These are phyloP conservation scores for Scaptomyza hsui DNA, from an alignment of 1,140 invertebrate genomes.

Conservation along the genomic window DNA sequence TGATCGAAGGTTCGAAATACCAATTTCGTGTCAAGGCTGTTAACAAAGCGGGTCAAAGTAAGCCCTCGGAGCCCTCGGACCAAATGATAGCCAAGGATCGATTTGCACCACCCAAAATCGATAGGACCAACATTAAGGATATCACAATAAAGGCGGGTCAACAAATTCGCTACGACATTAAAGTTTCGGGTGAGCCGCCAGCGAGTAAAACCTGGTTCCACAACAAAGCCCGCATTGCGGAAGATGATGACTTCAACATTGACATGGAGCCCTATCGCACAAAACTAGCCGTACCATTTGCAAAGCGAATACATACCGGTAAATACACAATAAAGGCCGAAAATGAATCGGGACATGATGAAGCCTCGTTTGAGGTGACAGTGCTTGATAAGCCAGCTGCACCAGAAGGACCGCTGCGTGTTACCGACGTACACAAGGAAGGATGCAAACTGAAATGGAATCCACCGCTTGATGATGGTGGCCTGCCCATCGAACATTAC, in stretches of 20 bases:
- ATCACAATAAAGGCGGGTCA: conserved; percentile 94
- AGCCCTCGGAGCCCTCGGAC: conserved; percentile 94
- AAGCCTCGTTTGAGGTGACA: conserved; percentile 94
- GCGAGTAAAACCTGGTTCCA: conserved; percentile 93
- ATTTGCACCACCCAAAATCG: conserved; percentile 95
- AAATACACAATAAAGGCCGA: conserved; percentile 94
- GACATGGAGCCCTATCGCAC: conserved; percentile 94
- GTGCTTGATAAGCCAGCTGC: conserved; percentile 94
- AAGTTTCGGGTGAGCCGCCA: conserved; percentile 95
- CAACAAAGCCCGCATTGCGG: conserved; percentile 90
- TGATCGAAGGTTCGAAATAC: conserved; percentile 97
- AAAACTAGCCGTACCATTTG: conserved; percentile 90
- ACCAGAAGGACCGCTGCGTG: conserved; percentile 95
- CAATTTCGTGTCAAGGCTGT: conserved; percentile 98
- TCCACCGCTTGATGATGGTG: conserved; percentile 95
- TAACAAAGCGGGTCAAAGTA: conserved; percentile 96
- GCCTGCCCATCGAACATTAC: conserved; percentile 95
- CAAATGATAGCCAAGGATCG: conserved; percentile 93
- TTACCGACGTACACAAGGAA: conserved; percentile 95
- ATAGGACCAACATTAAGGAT: conserved; percentile 94
- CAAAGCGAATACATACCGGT: conserved; percentile 92
- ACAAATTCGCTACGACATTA: conserved; percentile 93
- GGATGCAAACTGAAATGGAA: conserved; percentile 97
- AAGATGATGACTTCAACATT: conserved; percentile 88
- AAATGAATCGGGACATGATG: conserved; percentile 95